A percentile compares a stretch with the other conserved stretches of the same genome.
Evolutionary conservation across 2,797 vertebrate species (phyloP).

Genomic region (Echeneis naucrates): DNA sequence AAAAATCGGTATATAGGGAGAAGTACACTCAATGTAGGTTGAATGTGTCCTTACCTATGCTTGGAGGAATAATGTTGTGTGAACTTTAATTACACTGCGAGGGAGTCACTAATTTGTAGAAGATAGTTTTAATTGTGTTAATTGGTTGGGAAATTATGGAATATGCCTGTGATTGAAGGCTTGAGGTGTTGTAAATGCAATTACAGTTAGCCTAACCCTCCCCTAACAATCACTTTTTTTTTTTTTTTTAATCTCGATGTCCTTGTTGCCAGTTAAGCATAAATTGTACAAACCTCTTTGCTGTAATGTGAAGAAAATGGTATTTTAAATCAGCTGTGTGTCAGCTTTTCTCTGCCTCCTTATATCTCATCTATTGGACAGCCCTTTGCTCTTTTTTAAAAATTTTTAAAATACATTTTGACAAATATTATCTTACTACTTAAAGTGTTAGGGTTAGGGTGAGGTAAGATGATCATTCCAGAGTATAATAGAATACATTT

Average conservation of each 20-base stretch:
- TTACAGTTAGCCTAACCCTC: constrained; percentile 18
- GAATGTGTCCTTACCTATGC: constrained; percentile 33
- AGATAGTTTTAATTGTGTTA: constrained; percentile 47
- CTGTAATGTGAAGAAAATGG: neutral
- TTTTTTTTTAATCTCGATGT: constrained; percentile 25
- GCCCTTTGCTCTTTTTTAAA: neutral
- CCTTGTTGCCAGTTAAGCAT: constrained; percentile 17
- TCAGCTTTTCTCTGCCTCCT: neutral
- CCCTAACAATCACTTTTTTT: constrained; percentile 32
- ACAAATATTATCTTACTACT: neutral
- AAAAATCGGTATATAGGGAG: neutral
- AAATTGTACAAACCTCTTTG: constrained; percentile 6
- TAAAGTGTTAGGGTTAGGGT: too few species aligned
- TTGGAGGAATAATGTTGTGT: constrained; percentile 15
- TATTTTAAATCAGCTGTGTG: constrained; percentile 6
- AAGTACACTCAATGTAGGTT: constrained; percentile 25
- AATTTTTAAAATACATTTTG: constrained; percentile 9
- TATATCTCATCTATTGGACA: neutral
- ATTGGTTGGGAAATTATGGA: constrained; percentile 36
- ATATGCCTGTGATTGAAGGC: constrained; percentile 27
- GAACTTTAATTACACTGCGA: constrained; percentile 44
- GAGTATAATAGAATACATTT: neutral
- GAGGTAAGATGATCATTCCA: neutral
- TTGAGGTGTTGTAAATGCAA: constrained; percentile 42
- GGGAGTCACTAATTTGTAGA: constrained; percentile 44